Base-by-base conservation (phyloP, 2,888 invertebrate species). In the Apoda limacodes region DNA sequence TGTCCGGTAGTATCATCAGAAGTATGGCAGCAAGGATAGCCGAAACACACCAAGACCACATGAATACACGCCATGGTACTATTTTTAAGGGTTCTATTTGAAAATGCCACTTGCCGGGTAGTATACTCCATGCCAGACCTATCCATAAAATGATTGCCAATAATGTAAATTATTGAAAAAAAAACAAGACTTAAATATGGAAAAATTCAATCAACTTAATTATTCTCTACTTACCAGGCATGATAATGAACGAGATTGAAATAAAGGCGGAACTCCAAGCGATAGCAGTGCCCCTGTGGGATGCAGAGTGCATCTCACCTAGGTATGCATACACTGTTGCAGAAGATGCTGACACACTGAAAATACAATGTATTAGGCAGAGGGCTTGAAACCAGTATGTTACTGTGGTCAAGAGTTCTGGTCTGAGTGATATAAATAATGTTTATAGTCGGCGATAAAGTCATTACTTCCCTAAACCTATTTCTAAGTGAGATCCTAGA, bases 281-380 rank as follows among this genome's bases (percentile, higher is more conserved):
- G 1, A 69, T 52, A 23, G 64, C 46, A 2, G 47, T 44, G 1
- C 57, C 52, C 1, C 70, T 44, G 0, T 59, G 56, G 1, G 39
- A 32, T 14, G 46, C 46, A 4, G 63, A 53, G 40, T 70, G 69
- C 33, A 69, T 72, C 36, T 74, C 72, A 2, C 74, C 67, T 9
- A 65, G 49, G 28, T 63, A 49, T 22, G 66, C 71, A 29, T 69
- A 70, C 3, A 66, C 60, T 19, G 69, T 68, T 2, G 74, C 68
- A 40, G 68, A 22, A 7, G 37, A 37, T 2, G 34, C 34, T 14
- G 37, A 37, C 2, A 28, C 17, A 6, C 35, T 17, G 17, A 7
- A 17, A 17, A 17, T 17, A 32, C 22, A n/a, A 27, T 25, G 9
- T n/a, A 32, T 3, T 23, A 12, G 2, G 5, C 10, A n/a, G 14